Conservation (phyloP, 2,113 vertebrate species). For the Mionectes macconnelli region DNA sequence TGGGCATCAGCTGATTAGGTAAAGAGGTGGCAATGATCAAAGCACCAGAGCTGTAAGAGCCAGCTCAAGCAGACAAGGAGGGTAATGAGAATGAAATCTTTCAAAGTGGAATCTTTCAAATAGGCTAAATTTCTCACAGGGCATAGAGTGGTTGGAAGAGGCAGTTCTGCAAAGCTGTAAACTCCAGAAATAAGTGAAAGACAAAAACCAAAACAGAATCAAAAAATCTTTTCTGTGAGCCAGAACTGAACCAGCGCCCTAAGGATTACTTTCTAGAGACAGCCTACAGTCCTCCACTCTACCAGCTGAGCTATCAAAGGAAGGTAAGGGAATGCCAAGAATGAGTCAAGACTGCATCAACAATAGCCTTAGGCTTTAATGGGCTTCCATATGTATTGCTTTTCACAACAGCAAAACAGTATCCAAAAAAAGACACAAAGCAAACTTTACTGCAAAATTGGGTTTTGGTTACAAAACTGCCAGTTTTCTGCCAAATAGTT, state of each 20-base stretch:
- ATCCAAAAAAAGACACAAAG: constrained; percentile 4
- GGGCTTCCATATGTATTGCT: constrained; percentile 46
- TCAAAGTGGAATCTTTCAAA: background rate
- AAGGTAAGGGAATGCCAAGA: background rate
- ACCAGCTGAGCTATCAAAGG: constrained; percentile 91
- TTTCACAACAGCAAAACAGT: constrained; percentile 39
- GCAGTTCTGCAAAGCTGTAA: background rate
- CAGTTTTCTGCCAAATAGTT: constrained; percentile 49
- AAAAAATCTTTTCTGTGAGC: constrained; percentile 19
- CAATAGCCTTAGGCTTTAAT: constrained; percentile 57
- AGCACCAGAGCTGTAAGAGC: background rate
- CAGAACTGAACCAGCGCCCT: constrained; percentile 43
- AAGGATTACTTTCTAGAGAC: background rate
- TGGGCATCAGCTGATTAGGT: background rate
- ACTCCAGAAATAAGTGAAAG: background rate
- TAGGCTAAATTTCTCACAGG: background rate
- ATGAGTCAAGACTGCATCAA: constrained; percentile 52
- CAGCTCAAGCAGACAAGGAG: background rate
- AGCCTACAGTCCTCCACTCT: constrained; percentile 87
- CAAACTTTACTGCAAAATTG: background rate
- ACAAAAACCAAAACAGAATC: background rate
- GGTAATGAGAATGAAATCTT: background rate
- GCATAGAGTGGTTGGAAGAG: background rate
- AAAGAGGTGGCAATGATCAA: background rate
- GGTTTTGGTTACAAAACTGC: constrained; percentile 38